A percentile compares a stretch with the other conserved stretches of the same genome.
phyloP scores from a whole-genome alignment of 1,140 invertebrate species.

The Achroia grisella region DNA sequence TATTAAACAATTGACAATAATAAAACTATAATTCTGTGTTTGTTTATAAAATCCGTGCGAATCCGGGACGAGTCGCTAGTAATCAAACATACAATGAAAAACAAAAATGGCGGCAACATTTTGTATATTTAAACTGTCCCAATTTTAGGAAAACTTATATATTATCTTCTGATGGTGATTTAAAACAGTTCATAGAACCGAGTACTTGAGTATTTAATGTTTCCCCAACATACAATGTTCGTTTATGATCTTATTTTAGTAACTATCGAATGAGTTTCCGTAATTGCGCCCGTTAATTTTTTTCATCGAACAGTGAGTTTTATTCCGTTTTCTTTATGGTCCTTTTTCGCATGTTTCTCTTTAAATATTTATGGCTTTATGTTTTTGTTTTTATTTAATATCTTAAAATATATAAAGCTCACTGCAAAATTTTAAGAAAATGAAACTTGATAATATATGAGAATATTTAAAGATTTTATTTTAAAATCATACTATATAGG shows the following conservation, averaged over 20 bases:
- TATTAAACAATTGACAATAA: neutral
- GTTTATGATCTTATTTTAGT: slow-evolving; percentile 5
- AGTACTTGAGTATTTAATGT: no score
- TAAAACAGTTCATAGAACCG: no score
- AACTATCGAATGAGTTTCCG: slow-evolving; percentile 11
- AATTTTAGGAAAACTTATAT: no score
- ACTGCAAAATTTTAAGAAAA: neutral
- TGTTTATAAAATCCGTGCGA: slow-evolving; percentile 8
- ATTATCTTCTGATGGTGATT: no score
- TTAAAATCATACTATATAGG: no score
- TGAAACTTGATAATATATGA: neutral
- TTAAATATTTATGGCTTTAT: neutral
- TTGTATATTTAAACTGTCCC: no score
- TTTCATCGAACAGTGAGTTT: slow-evolving; percentile 4
- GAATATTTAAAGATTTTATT: no score
- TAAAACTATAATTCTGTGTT: neutral
- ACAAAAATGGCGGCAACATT: no score
- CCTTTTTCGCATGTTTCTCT: neutral
- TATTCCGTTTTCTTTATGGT: neutral
- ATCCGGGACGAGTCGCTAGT: no score
- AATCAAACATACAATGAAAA: no score
- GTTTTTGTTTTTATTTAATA: neutral
- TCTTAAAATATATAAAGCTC: slow-evolving; percentile 4
- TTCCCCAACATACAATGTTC: neutral
- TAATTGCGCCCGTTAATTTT: neutral